phyloP scores from a whole-genome alignment of 2,113 vertebrate species.

The Amazona guildingii region DNA sequence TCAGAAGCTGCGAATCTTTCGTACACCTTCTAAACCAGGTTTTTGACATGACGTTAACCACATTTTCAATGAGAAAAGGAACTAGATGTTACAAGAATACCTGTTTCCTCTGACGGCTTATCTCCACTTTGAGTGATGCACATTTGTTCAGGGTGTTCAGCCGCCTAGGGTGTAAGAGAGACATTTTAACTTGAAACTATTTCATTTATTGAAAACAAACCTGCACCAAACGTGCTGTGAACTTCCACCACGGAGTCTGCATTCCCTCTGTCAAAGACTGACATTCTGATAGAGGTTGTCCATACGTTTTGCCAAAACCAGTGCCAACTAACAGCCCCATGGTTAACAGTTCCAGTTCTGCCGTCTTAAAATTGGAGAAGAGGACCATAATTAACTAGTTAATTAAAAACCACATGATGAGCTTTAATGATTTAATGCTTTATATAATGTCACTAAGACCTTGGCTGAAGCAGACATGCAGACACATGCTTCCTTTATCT shows the following conservation, averaged over 20 bases:
- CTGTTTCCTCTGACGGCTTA: constrained; percentile 70
- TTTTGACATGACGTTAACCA: not conserved
- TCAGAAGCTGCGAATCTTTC: not conserved
- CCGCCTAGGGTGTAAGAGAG: constrained; percentile 68
- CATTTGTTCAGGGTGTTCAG: constrained; percentile 86
- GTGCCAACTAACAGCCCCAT: not conserved
- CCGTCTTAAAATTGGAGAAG: not conserved
- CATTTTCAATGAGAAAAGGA: not conserved
- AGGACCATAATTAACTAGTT: not conserved
- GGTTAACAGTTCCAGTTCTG: not conserved
- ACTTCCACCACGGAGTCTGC: accelerated
- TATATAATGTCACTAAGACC: not conserved
- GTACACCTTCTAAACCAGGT: not conserved
- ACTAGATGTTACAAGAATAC: constrained; percentile 66
- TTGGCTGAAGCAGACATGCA: not conserved
- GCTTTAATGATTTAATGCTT: not conserved
- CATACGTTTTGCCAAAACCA: not conserved
- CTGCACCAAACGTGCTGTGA: not conserved
- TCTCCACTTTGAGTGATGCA: constrained; percentile 83
- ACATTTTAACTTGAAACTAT: not conserved
- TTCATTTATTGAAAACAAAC: not conserved
- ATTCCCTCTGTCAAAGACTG: not conserved
- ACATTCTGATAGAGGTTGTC: not conserved
- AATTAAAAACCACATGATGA: not conserved
- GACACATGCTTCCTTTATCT: not conserved